phyloP scores from a whole-genome alignment of 2,888 invertebrate species.

The Cataglyphis altisquamis region DNA sequence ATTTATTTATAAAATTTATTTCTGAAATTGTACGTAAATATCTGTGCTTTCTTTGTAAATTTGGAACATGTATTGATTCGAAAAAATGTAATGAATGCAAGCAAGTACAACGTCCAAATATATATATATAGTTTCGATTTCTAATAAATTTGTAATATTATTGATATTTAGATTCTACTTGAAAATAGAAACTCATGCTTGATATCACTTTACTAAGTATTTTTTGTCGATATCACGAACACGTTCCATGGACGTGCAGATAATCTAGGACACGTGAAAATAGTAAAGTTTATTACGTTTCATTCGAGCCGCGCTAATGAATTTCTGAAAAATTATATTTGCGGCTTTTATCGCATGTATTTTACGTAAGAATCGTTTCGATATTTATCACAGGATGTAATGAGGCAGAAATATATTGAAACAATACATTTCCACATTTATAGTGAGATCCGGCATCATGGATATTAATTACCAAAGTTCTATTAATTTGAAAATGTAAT shows the following conservation, averaged over 20 bases:
- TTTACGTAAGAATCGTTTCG: not conserved
- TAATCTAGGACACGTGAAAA: slow-evolving; percentile 31
- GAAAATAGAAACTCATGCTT: slow-evolving; percentile 9
- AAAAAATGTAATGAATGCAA: not conserved
- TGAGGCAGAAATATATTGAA: slow-evolving; percentile 29
- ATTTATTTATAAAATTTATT: not conserved
- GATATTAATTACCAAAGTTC: not conserved
- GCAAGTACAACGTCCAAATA: not conserved
- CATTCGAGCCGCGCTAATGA: slow-evolving; percentile 38
- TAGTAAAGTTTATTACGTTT: slow-evolving; percentile 47
- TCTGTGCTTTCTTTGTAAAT: not conserved
- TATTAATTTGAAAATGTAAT: slow-evolving; percentile 8
- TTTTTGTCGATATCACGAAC: slow-evolving; percentile 17
- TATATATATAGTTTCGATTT: not conserved
- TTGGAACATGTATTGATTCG: not conserved
- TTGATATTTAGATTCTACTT: slow-evolving; percentile 6
- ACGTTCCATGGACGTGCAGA: not conserved
- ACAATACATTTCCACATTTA: slow-evolving; percentile 51
- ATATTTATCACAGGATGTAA: slow-evolving; percentile 23
- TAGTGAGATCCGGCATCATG: not conserved
- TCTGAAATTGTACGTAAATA: not conserved
- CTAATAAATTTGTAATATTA: not conserved
- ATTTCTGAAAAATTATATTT: slow-evolving; percentile 42
- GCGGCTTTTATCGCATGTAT: slow-evolving; percentile 9
- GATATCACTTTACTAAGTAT: not conserved